Evolutionary conservation across 2,888 invertebrate genomes (phyloP).

Genomic region (Dexiosoma caninum): DNA sequence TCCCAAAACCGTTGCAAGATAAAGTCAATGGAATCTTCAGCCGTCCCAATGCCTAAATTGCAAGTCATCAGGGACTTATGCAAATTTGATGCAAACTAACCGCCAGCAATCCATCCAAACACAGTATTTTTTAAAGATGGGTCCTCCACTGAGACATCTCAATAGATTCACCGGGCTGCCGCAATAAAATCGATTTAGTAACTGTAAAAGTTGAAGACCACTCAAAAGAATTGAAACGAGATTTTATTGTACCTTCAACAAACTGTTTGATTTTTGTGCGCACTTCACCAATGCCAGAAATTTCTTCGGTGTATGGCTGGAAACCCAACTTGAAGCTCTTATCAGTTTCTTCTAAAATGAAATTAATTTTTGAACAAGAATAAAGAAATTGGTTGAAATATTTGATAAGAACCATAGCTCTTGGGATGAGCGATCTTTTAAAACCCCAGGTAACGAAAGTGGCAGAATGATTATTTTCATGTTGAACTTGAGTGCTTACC

Average conservation of each 20-base stretch:
- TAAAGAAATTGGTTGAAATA: no score
- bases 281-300: constrained; percentile 47
- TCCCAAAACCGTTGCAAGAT: constrained; percentile 28
- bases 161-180: constrained; percentile 35
- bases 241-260: constrained; percentile 34
- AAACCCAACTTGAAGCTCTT: neutral
- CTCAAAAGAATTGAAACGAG: constrained; percentile 32
- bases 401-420: no score
- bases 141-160: neutral
- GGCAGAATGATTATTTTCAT: no score
- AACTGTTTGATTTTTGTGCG: constrained; percentile 25
- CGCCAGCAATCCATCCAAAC: constrained; percentile 31
- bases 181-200: constrained; percentile 31
- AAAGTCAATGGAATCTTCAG: neutral
- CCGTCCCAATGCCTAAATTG: neutral
- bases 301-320: neutral
- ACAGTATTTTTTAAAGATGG: constrained; percentile 23
- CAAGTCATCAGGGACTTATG: neutral
- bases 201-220: constrained; percentile 30
- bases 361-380: constrained; percentile 8
- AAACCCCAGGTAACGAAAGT: no score
- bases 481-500: no score
- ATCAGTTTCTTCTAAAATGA: neutral
- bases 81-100: neutral
- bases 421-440: no score